A percentile compares a stretch with the other conserved stretches of the same genome.
phyloP scores from a whole-genome alignment of 2,888 invertebrate genomes.

The Spodoptera picta region DNA sequence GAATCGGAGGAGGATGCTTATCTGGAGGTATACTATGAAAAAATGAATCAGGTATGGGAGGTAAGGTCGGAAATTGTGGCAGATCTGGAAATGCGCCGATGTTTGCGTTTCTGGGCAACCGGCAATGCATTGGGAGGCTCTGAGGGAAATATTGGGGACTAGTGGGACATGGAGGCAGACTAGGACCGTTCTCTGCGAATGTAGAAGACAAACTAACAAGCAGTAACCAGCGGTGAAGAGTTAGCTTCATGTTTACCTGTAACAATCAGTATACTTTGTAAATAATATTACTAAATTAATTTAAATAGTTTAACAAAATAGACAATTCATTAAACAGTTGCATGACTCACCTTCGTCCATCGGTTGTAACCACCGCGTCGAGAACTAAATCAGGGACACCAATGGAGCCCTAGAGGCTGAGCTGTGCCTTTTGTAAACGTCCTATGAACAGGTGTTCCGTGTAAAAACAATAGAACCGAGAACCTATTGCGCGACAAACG shows the following conservation, averaged over 20 bases:
- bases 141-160: constrained; percentile 78
- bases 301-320: neutral
- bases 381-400: constrained; percentile 10
- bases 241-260: constrained; percentile 65
- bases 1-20: constrained; percentile 58
- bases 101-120: constrained; percentile 69
- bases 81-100: constrained; percentile 21
- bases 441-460: constrained; percentile 41
- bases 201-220: constrained; percentile 49
- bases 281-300: neutral
- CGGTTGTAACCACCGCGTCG: constrained; percentile 10
- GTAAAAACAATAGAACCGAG: constrained; percentile 45
- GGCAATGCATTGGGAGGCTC: constrained; percentile 82
- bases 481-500: constrained; percentile 47
- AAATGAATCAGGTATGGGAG: constrained; percentile 44
- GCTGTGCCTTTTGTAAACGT: constrained; percentile 62
- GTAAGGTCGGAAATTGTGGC: constrained; percentile 44
- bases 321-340: too few relatives aligned
- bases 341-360: constrained; percentile 25
- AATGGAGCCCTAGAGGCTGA: constrained; percentile 27
- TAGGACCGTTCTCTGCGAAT: constrained; percentile 63
- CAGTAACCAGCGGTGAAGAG: constrained; percentile 43
- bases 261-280: constrained; percentile 39
- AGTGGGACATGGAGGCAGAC: constrained; percentile 79
- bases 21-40: constrained; percentile 59